phyloP scores from a whole-genome alignment of 2,888 invertebrate genomes.

The Phytoseiulus persimilis region DNA sequence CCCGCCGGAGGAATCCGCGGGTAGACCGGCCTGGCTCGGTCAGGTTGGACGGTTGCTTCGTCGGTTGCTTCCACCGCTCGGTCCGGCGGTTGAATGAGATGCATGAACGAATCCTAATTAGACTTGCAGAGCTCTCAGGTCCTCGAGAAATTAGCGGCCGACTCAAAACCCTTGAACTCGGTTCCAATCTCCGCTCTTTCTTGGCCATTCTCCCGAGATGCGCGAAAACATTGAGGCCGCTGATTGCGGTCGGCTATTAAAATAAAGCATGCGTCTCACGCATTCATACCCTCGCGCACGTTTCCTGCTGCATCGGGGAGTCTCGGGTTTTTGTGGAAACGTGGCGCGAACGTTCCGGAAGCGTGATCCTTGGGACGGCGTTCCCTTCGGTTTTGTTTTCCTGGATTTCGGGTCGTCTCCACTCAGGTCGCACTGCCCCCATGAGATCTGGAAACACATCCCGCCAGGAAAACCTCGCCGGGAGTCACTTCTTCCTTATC shows the following conservation, averaged over 20 bases:
- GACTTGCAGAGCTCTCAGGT: not conserved
- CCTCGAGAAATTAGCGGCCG: not conserved
- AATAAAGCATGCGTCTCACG: not conserved
- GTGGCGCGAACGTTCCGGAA: no score
- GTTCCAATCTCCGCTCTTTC: not conserved
- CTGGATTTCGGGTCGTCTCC: no score
- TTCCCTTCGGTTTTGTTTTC: no score
- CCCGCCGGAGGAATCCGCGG: not conserved
- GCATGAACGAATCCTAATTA: constrained; percentile 5
- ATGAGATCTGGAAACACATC: no score
- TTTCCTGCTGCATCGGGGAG: no score
- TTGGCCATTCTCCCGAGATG: not conserved
- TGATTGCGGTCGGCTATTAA: not conserved
- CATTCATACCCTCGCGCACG: not conserved
- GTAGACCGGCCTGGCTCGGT: not conserved
- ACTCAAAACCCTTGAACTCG: not conserved
- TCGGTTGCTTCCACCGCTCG: not conserved
- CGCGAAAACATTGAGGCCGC: not conserved
- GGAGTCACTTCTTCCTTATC: no score
- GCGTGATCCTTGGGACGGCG: no score
- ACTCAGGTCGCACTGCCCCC: no score
- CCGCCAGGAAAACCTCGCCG: no score
- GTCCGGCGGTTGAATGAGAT: not conserved
- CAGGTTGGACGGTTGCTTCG: not conserved
- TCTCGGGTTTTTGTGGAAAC: no score